Evolutionary conservation across 2,797 vertebrate species (phyloP).

Genomic region (Poecile montanus): DNA sequence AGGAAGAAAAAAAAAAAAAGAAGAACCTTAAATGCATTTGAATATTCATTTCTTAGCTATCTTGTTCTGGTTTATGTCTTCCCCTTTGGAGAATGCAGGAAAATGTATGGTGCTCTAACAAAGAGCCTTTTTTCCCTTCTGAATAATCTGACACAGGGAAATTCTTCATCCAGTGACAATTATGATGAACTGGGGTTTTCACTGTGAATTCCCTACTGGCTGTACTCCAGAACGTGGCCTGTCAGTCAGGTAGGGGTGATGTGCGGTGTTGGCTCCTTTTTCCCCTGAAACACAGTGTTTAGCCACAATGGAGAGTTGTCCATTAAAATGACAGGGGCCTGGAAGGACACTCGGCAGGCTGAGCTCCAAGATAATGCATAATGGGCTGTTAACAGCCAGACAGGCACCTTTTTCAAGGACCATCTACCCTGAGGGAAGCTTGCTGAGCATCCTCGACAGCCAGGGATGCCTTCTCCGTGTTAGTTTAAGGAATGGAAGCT

Average conservation of each 20-base stretch:
- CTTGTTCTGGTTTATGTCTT: background rate
- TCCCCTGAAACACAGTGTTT: background rate
- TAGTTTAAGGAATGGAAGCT: background rate
- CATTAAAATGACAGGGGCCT: background rate
- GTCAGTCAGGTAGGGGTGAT: background rate
- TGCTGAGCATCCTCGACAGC: background rate
- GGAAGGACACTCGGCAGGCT: background rate
- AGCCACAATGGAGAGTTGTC: slow-evolving; percentile 4
- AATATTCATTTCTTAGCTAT: slow-evolving; percentile 21
- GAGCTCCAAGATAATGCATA: background rate
- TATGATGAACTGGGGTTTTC: background rate
- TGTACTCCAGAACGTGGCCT: background rate
- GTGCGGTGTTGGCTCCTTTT: background rate
- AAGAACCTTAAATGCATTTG: background rate
- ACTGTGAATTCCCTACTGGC: background rate
- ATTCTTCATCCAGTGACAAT: background rate
- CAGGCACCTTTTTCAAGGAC: background rate
- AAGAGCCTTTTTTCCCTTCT: background rate
- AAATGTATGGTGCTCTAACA: background rate
- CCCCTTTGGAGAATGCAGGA: background rate
- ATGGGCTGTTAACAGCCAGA: background rate
- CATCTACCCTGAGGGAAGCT: background rate
- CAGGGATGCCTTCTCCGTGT: background rate
- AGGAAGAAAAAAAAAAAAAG: background rate
- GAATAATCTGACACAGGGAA: background rate